phyloP scores from a whole-genome alignment of 2,113 vertebrate species.

The Lota lota region DNA sequence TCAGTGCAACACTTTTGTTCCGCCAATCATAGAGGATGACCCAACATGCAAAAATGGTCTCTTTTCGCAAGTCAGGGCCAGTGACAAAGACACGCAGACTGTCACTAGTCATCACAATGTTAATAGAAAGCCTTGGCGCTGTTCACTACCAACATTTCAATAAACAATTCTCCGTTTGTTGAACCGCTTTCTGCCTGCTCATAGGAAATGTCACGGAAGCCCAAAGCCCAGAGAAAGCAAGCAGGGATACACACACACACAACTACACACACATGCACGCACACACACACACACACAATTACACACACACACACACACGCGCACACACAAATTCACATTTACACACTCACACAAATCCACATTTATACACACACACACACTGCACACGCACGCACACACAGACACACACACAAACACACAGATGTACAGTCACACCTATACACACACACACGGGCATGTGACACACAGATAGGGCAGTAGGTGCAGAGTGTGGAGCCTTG shows the following conservation, averaged over 20 bases:
- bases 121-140: conserved; percentile 31
- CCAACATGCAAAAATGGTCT: too few relatives aligned
- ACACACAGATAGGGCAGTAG: too few relatives aligned
- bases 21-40: too few relatives aligned
- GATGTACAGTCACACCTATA: background rate
- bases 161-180: conserved; percentile 20
- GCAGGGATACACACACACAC: background rate
- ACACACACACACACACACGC: too few relatives aligned
- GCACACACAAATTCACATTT: too few relatives aligned
- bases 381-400: background rate
- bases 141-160: conserved; percentile 8
- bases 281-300: too few relatives aligned
- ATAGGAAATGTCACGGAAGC: conserved; percentile 32
- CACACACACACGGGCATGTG: background rate
- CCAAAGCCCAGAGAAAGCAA: conserved; percentile 16
- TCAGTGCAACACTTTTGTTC: too few relatives aligned
- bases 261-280: background rate
- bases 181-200: conserved; percentile 22
- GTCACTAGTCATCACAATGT: conserved; percentile 29
- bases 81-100: background rate
- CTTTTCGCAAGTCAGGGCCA: conserved; percentile 30
- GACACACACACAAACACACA: background rate
- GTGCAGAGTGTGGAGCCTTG: too few relatives aligned
- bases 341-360: too few relatives aligned
- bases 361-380: too few relatives aligned